Conservation (phyloP, 2,113 vertebrate genomes). For the Scortum barcoo region DNA sequence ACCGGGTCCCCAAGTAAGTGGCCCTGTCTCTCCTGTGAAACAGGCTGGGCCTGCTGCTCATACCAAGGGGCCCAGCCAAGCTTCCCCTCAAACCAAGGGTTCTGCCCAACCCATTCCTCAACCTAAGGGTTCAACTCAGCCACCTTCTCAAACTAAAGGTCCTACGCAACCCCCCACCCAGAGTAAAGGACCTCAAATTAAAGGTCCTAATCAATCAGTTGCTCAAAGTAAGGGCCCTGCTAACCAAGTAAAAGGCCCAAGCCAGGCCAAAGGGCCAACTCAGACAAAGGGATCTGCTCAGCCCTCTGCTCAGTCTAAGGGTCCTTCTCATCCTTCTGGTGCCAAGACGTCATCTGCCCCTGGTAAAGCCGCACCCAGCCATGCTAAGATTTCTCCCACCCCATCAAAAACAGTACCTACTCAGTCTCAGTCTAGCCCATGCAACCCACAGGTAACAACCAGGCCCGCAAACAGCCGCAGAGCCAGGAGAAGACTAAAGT, state of each 20-base stretch:
- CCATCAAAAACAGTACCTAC: conserved; percentile 73
- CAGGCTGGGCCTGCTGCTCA: conserved; percentile 84
- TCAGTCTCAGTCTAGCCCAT: too few species aligned
- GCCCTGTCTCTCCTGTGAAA: conserved; percentile 84
- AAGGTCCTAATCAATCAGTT: conserved; percentile 68
- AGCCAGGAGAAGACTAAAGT: conserved; percentile 82
- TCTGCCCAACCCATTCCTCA: conserved; percentile 74
- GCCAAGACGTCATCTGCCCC: conserved; percentile 75
- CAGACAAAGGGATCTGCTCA: conserved; percentile 72
- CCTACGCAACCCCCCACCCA: conserved; percentile 67
- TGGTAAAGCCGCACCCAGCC: conserved; percentile 75
- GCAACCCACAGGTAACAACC: conserved; percentile 79
- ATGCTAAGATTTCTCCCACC: conserved; percentile 61
- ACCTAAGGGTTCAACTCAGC: conserved; percentile 77
- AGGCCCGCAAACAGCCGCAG: conserved; percentile 81
- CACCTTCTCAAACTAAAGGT: conserved; percentile 71
- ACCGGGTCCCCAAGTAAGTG: conserved; percentile 84
- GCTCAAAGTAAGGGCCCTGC: conserved; percentile 67
- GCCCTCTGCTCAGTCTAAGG: conserved; percentile 69
- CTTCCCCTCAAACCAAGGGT: conserved; percentile 81
- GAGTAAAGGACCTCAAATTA: conserved; percentile 79
- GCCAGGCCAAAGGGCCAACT: conserved; percentile 69
- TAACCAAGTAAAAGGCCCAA: conserved; percentile 66
- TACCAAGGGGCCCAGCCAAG: conserved; percentile 77
- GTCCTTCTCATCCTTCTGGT: conserved; percentile 62